These are phyloP conservation scores for Hyla sarda DNA, from an alignment of 2,113 vertebrate genomes.

Conservation along the genomic window DNA sequence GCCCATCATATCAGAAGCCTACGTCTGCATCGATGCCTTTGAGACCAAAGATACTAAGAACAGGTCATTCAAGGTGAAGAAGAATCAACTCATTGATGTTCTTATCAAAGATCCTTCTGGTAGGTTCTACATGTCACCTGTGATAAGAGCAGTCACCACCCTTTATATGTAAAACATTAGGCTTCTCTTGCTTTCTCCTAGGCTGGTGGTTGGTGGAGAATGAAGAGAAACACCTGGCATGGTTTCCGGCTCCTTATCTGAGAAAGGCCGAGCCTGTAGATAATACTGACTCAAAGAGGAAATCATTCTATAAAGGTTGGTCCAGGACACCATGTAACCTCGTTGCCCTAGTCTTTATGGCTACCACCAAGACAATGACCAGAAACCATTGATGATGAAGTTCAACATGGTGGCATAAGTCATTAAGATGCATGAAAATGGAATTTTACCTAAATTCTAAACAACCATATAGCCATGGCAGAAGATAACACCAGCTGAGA, in stretches of 20 bases:
- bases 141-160: background rate
- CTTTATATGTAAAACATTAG: background rate
- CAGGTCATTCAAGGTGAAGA: constrained; percentile 71
- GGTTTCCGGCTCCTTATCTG: constrained; percentile 93
- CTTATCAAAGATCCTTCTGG: constrained; percentile 87
- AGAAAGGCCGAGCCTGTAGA: constrained; percentile 61
- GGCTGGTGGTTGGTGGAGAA: constrained; percentile 97
- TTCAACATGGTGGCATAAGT: no score
- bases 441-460: no score
- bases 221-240: constrained; percentile 79
- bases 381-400: background rate
- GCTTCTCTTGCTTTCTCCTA: constrained; percentile 62
- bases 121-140: constrained; percentile 57
- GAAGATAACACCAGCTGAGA: no score
- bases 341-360: background rate
- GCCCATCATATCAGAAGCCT: constrained; percentile 76
- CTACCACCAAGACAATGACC: background rate
- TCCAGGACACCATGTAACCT: background rate
- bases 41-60: constrained; percentile 85
- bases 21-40: constrained; percentile 80
- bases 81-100: constrained; percentile 82
- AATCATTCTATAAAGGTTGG: background rate
- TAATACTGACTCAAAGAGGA: background rate
- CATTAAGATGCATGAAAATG: no score
- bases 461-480: no score